phyloP scores from a whole-genome alignment of 92 coral and sea anemone genomes.

The Heteractis magnifica region DNA sequence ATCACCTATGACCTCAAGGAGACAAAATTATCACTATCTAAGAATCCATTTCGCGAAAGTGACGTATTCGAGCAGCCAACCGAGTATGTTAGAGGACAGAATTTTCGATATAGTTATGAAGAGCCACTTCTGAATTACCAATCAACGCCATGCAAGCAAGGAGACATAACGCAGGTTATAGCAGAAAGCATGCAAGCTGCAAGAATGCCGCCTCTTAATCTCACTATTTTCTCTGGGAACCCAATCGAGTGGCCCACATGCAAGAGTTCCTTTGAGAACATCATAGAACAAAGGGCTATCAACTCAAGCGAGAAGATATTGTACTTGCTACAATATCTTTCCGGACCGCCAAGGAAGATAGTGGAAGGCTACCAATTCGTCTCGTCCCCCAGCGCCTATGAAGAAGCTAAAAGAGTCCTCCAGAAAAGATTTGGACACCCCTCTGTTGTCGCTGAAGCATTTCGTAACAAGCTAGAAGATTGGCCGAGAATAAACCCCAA shows the following conservation, averaged over 20 bases:
- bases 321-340: conserved; percentile 12
- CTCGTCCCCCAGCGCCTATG: conserved; percentile 8
- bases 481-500: conserved; percentile 53
- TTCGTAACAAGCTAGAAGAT: conserved; percentile 40
- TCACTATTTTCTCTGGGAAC: conserved; percentile 43
- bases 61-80: neutral
- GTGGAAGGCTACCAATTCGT: conserved; percentile 31
- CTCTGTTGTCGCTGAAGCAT: conserved; percentile 58
- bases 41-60: neutral
- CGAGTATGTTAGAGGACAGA: neutral
- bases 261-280: conserved; percentile 16
- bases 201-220: conserved; percentile 41
- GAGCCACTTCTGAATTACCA: conserved; percentile 4
- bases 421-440: conserved; percentile 56
- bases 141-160: conserved; percentile 7
- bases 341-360: conserved; percentile 17
- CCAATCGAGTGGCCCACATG: conserved; percentile 53
- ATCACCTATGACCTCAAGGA: conserved; percentile 4
- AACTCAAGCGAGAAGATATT: conserved; percentile 20
- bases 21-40: neutral
- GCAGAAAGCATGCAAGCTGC: conserved; percentile 51
- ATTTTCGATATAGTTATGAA: conserved; percentile 1
- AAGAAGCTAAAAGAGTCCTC: conserved; percentile 35
- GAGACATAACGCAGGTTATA: conserved; percentile 31
- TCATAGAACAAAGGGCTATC: conserved; percentile 7